Base-by-base conservation (phyloP, 2,113 vertebrate species). In the Scophthalmus maximus region DNA sequence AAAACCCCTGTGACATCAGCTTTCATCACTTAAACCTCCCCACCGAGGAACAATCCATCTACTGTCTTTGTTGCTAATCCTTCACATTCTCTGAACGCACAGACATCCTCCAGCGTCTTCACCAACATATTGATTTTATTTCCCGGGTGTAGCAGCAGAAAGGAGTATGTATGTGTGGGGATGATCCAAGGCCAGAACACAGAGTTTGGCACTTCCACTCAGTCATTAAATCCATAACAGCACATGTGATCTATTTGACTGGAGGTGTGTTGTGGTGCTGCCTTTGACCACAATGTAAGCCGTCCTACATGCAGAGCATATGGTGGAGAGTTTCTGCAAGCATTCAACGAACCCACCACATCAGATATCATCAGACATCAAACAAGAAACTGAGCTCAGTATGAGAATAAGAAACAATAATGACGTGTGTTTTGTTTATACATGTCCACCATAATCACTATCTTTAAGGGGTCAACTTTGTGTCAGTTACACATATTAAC, bases 111-210 rank as follows among this genome's bases (percentile, higher is more conserved):
- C n/a, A n/a, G n/a, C 46, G 42, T 32, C 64, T 12, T 27, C 64
- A 20, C n/a, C 8, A 26, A 58, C 74, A 78, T n/a, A 58, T 44
- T 69, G 62, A 70, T 61, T 62, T 59, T 72, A 55, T 74, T 67
- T 74, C 25, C 46, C 27, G 46, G 65, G 55, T 60, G 53, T 44
- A 17, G 20, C 3, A 44, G 55, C 2, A 15, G 42, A 18, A 49
- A 44, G 20, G 1, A 36, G 34, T 36, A 7, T 30, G 29, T 30
- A 7, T 30, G 34, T 36, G 34, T 9, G 47, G 66, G 36, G 15
- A 9, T 11, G 62, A 68, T 47, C 32, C 46, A 44, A 51, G 23
- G 49, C 34, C 59, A 50, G 42, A 32, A 68, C 38, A 63, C 60
- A 53, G 62, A 69, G 52, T 40, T 58, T 60, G 67, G 57, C 26